Percentiles rank a stretch among this genome's conserved stretches.
Evolutionary conservation across 1,140 invertebrate species (phyloP).

Genomic region (Drosophila navojoa): DNA sequence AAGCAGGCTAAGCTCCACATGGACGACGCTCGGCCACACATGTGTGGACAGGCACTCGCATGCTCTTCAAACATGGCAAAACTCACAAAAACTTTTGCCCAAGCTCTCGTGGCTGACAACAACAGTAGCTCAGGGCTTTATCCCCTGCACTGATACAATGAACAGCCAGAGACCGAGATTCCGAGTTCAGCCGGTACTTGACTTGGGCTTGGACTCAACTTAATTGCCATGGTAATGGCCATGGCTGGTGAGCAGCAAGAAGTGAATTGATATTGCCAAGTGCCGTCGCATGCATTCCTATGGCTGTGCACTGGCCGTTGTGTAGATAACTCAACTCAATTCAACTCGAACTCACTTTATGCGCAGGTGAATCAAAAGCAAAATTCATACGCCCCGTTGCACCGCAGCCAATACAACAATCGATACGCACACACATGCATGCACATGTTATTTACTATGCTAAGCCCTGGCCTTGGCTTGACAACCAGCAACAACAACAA

Average conservation of each 20-base stretch:
- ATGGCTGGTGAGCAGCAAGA: background rate
- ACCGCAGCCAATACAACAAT: slow-evolving; percentile 30
- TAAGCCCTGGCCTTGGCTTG: slow-evolving; percentile 24
- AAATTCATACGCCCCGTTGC: slow-evolving; percentile 58
- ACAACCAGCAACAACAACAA: slow-evolving; percentile 13
- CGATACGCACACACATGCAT: slow-evolving; percentile 42
- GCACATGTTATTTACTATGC: slow-evolving; percentile 21
- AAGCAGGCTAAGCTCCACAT: background rate
- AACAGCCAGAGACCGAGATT: background rate
- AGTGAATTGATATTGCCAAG: slow-evolving; percentile 19
- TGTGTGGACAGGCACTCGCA: background rate
- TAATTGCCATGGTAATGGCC: slow-evolving; percentile 43
- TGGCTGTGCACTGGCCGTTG: background rate
- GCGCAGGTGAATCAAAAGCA: slow-evolving; percentile 19
- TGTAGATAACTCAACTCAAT: too few species aligned
- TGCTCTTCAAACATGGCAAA: background rate
- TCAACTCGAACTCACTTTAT: slow-evolving; percentile 1
- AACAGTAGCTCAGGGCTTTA: too few species aligned
- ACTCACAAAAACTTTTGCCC: background rate
- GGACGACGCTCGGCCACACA: background rate
- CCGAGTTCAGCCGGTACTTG: slow-evolving; percentile 1
- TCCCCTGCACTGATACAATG: background rate
- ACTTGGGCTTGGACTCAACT: slow-evolving; percentile 16
- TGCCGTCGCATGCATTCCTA: slow-evolving; percentile 19
- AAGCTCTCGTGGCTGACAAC: too few species aligned